Evolutionary conservation across 2,888 invertebrate species (phyloP), one percentile per base, ranked within the genome.

Genomic region (Macrosiphum euphorbiae): DNA sequence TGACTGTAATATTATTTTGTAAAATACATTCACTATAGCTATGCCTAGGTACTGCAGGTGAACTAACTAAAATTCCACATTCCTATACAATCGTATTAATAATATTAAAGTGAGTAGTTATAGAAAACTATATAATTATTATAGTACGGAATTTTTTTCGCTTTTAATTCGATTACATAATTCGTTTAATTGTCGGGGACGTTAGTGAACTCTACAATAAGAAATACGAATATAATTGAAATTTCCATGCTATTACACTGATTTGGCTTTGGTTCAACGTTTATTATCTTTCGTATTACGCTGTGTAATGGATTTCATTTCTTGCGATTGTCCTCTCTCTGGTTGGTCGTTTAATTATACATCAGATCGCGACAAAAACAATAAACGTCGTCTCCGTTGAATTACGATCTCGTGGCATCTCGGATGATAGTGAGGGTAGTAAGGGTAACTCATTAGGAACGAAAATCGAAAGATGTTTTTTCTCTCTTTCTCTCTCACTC

Each of bases 201-300:
- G 11, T 28, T 41, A 28, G 67, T 35, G 67, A 78, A 67, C 52
- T 52, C 28, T 35, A 84, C 90, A 91, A 91, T 91, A 84, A 91
- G 26, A 50, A 92, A 92, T 92, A 87, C 67, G 78, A 92, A 92
- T 90, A 89, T 90, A 93, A 93, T 85, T 93, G 89, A 93, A 93
- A 93, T 93, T 93, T 93, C 93, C 93, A 20, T 85, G 93, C 93
- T 93, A 90, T 93, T 90, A 85, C 89, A 85, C 93, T 85, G 89
- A 93, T 93, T 93, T 93, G 93, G 93, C 93, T 93, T 58, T 58
- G 8, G 89, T 85, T 90, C 89, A 93, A 85, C 89, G 89, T 90
- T 93, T 84, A 93, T 93, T 90, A 93, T 93, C 93, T 90, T 89
- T 58, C 58, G 93, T 84, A 58, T 85, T 85, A 90, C 90, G 84